Conservation (phyloP, 2,113 vertebrate genomes). For the Terrapene triunguis region DNA sequence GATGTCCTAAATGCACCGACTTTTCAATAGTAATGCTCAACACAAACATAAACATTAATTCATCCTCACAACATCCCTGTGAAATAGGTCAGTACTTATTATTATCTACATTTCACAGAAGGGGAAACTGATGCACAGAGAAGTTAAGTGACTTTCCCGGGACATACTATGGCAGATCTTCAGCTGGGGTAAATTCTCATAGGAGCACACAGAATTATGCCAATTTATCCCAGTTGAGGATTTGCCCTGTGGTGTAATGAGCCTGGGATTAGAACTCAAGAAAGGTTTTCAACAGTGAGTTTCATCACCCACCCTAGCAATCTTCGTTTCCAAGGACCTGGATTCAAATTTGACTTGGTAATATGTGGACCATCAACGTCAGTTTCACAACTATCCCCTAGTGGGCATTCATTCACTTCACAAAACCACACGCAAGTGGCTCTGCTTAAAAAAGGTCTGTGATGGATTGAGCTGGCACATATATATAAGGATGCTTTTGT, state of each 20-base stretch:
- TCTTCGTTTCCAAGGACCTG: not conserved
- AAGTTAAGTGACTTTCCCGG: not conserved
- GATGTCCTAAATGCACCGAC: not conserved
- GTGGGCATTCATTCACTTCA: not conserved
- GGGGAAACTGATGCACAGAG: not conserved
- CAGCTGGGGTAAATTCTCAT: rapidly evolving
- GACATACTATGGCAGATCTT: not conserved
- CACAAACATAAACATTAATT: not conserved
- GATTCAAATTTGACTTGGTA: not conserved
- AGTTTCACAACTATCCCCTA: not conserved
- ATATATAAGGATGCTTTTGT: not conserved
- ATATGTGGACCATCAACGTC: not conserved
- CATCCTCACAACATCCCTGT: not conserved
- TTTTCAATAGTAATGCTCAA: not conserved
- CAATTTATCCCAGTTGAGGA: not conserved
- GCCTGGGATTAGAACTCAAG: not conserved
- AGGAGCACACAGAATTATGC: not conserved
- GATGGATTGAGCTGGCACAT: not conserved
- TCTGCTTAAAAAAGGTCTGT: not conserved
- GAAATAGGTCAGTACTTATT: not conserved
- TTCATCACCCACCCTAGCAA: not conserved
- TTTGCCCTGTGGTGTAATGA: not conserved
- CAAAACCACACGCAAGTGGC: not conserved
- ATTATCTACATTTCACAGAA: not conserved
- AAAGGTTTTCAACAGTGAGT: not conserved